A percentile compares a stretch with the other conserved stretches of the same genome.
Conservation (phyloP, 2,888 invertebrate genomes). For the Folsomia candida region DNA sequence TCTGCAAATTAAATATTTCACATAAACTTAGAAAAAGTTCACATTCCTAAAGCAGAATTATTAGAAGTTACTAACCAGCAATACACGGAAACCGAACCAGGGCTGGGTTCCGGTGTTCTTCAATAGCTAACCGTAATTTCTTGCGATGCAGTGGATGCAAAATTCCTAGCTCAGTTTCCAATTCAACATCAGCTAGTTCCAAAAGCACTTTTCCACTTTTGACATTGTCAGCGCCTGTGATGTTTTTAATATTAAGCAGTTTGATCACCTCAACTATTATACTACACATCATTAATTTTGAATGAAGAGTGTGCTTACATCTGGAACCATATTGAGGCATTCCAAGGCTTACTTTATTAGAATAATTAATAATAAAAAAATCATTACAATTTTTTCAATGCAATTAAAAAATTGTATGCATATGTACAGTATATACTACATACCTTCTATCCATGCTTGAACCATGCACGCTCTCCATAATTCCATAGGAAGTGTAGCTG, state of each 20-base stretch:
- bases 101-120: conserved; percentile 84
- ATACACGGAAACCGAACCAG: conserved; percentile 83
- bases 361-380: too few relatives aligned
- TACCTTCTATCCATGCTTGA: conserved; percentile 89
- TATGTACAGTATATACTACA: too few relatives aligned
- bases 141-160: conserved; percentile 89
- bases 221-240: conserved; percentile 85
- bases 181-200: conserved; percentile 84
- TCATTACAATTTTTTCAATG: too few relatives aligned
- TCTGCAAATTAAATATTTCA: too few relatives aligned
- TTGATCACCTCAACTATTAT: not conserved
- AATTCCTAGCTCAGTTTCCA: conserved; percentile 87
- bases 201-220: conserved; percentile 93
- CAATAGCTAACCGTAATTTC: conserved; percentile 87
- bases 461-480: conserved; percentile 91
- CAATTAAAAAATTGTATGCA: too few relatives aligned
- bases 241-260: conserved; percentile 60
- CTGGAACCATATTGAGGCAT: conserved; percentile 77
- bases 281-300: too few relatives aligned
- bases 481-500: conserved; percentile 76
- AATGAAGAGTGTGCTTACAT: too few relatives aligned
- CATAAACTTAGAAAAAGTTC: too few relatives aligned
- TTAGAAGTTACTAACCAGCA: too few relatives aligned
- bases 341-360: conserved; percentile 84
- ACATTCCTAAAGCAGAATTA: too few relatives aligned